Evolutionary conservation across 1,140 invertebrate genomes (phyloP).

Genomic region (Pogonomyrmex californicus): DNA sequence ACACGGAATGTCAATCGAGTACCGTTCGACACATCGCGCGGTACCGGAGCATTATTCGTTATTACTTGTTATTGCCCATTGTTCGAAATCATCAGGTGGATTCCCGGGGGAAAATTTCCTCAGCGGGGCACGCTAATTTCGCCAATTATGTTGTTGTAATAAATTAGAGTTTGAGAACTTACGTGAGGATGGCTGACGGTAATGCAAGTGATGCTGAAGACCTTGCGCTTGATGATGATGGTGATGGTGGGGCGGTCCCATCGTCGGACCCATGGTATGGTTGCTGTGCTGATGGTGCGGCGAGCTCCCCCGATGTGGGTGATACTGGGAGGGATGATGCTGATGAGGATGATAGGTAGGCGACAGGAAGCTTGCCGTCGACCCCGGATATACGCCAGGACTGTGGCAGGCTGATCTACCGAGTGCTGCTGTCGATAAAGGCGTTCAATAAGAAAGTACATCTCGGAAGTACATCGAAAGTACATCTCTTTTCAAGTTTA

Average conservation of each 20-base stretch:
- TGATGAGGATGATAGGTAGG: conserved; percentile 85
- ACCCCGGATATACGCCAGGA: conserved; percentile 84
- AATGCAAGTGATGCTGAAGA: conserved; percentile 84
- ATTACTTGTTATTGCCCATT: conserved; percentile 11
- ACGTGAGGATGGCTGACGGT: conserved; percentile 85
- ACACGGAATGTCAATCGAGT: background rate
- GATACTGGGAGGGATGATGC: conserved; percentile 84
- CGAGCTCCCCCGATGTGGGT: conserved; percentile 84
- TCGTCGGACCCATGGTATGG: conserved; percentile 82
- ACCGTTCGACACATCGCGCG: background rate
- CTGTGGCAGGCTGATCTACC: conserved; percentile 88
- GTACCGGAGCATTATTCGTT: background rate
- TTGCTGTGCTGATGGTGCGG: conserved; percentile 84
- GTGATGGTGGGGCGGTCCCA: conserved; percentile 86
- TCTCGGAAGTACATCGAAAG: background rate
- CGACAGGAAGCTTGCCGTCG: conserved; percentile 81
- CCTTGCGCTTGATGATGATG: conserved; percentile 86
- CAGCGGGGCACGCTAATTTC: background rate
- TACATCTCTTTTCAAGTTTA: background rate
- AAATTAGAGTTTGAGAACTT: conserved; percentile 74
- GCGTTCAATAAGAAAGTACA: conserved; percentile 41
- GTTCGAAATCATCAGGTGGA: background rate
- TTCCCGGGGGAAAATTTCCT: background rate
- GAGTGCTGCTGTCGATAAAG: conserved; percentile 79
- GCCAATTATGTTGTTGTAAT: background rate